A percentile compares a stretch with the other conserved stretches of the same genome.
Conservation (phyloP, 2,888 invertebrate genomes). For the Trilocha varians region DNA sequence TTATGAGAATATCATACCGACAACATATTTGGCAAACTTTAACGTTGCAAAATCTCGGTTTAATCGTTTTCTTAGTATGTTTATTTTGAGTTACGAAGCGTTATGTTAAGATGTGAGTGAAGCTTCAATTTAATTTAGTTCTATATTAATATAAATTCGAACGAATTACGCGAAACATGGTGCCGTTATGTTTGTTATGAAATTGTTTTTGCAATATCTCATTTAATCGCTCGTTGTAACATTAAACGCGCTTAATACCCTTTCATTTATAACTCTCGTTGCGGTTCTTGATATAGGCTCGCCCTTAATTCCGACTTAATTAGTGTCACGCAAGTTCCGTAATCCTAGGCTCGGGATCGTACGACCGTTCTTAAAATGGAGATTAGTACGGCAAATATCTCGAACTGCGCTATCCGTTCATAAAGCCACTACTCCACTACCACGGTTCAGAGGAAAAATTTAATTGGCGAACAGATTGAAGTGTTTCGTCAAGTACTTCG, state of each 20-base stretch:
- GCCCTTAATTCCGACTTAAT: conserved; percentile 71
- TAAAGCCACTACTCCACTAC: conserved; percentile 39
- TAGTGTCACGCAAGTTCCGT: conserved; percentile 73
- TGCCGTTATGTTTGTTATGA: conserved; percentile 14
- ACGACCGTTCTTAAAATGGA: conserved; percentile 73
- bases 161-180: neutral
- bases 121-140: neutral
- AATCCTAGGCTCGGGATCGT: conserved; percentile 68
- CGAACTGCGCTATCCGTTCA: conserved; percentile 61
- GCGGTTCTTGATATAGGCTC: conserved; percentile 68
- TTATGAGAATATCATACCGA: conserved; percentile 54
- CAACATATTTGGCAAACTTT: conserved; percentile 38
- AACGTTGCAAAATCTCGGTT: conserved; percentile 8
- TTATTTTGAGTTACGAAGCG: neutral
- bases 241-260: conserved; percentile 63
- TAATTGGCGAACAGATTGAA: conserved; percentile 1
- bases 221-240: conserved; percentile 35
- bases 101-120: neutral
- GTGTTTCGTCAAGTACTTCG: neutral
- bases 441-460: conserved; percentile 3
- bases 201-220: conserved; percentile 25
- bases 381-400: conserved; percentile 70
- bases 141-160: neutral
- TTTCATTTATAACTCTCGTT: conserved; percentile 69
- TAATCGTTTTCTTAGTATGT: conserved; percentile 3